Evolutionary conservation across 1,140 invertebrate genomes (phyloP).

Genomic region (Magallana angulata): DNA sequence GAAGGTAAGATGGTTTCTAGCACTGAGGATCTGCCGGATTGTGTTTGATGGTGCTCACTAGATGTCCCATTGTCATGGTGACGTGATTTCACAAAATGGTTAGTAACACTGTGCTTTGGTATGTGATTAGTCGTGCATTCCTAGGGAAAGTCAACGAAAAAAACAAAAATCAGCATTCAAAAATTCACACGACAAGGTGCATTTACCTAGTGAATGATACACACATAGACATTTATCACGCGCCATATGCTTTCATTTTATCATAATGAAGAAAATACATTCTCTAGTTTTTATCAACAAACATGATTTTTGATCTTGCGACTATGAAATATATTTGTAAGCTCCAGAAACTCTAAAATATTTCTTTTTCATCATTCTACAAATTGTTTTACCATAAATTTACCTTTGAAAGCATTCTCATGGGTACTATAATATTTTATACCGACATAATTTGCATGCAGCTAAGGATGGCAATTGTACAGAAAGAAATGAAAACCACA

Average conservation of each 20-base stretch:
- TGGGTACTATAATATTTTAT: not conserved
- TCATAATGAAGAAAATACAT: not conserved
- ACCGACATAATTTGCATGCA: not conserved
- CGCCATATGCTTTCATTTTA: slow-evolving; percentile 8
- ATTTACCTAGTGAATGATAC: not conserved
- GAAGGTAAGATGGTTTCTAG: slow-evolving; percentile 62
- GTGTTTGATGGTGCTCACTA: not conserved
- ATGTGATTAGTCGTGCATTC: slow-evolving; percentile 15
- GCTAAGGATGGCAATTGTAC: not conserved
- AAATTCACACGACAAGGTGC: not conserved
- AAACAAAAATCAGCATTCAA: not conserved
- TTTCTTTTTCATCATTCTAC: not conserved
- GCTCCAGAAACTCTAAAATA: not conserved
- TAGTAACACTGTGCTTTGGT: slow-evolving; percentile 16
- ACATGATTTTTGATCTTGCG: not conserved
- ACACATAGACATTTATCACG: not conserved
- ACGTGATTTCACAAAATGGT: slow-evolving; percentile 23
- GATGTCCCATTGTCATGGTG: slow-evolving; percentile 25
- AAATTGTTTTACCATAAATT: not conserved
- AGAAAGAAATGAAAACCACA: not conserved
- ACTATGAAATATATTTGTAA: not conserved
- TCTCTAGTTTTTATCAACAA: not conserved
- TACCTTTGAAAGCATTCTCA: slow-evolving; percentile 15
- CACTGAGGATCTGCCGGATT: slow-evolving; percentile 45
- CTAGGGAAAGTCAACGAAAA: not conserved